Percentiles rank a stretch among this genome's conserved stretches.
Evolutionary conservation across 2,113 vertebrate species (phyloP).

Genomic region (Myxocyprinus asiaticus): DNA sequence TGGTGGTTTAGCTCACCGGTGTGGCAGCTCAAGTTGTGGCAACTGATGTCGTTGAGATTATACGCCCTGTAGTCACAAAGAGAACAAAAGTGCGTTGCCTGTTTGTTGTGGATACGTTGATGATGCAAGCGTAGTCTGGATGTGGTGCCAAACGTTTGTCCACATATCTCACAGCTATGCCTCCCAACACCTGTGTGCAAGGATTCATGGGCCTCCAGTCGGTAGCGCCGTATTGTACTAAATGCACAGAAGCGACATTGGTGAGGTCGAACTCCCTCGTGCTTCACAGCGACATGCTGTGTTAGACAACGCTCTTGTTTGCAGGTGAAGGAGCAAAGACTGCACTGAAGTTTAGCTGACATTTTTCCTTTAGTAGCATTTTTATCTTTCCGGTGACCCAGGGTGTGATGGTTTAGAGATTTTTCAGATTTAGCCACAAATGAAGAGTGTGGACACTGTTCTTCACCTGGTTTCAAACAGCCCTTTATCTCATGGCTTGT

Average conservation of each 20-base stretch:
- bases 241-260: slow-evolving; percentile 86
- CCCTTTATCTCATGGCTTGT: slow-evolving; percentile 80
- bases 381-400: slow-evolving; percentile 66
- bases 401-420: slow-evolving; percentile 75
- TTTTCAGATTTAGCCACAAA: slow-evolving; percentile 74
- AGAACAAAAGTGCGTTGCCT: slow-evolving; percentile 84
- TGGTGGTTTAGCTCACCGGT: slow-evolving; percentile 74
- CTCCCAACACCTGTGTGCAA: slow-evolving; percentile 89
- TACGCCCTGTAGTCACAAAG: slow-evolving; percentile 91
- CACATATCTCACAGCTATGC: slow-evolving; percentile 79
- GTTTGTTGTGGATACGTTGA: slow-evolving; percentile 87
- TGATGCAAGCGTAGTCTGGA: slow-evolving; percentile 89
- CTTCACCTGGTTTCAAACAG: slow-evolving; percentile 73
- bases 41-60: slow-evolving; percentile 84
- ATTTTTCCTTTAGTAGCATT: slow-evolving; percentile 51
- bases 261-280: slow-evolving; percentile 81
- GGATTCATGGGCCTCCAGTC: slow-evolving; percentile 89
- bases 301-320: slow-evolving; percentile 83
- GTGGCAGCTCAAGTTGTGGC: slow-evolving; percentile 89
- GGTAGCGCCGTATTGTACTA: slow-evolving; percentile 85
- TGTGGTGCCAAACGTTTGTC: slow-evolving; percentile 87
- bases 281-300: slow-evolving; percentile 84
- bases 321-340: slow-evolving; percentile 81
- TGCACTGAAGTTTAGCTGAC: slow-evolving; percentile 64
- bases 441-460: slow-evolving; percentile 78